Conservation (phyloP, 2,888 invertebrate species). For the Ormyrus pomaceus region DNA sequence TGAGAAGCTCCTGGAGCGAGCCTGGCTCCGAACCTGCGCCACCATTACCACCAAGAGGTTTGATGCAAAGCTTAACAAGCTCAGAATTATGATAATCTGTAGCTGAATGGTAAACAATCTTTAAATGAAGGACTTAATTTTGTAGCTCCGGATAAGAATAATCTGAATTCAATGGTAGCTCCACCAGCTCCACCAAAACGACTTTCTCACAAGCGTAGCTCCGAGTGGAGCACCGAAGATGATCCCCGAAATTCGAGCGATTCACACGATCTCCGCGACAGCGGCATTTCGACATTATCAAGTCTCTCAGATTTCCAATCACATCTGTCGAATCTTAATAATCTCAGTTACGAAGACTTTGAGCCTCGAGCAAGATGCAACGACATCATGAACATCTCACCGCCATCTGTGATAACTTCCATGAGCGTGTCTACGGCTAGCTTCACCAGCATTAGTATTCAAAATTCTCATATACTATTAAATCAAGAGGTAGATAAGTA, state of each 20-base stretch:
- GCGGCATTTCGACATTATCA: conserved; percentile 76
- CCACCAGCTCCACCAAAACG: conserved; percentile 77
- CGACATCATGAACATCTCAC: conserved; percentile 74
- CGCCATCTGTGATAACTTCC: conserved; percentile 71
- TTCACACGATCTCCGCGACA: conserved; percentile 77
- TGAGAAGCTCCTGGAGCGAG: conserved; percentile 80
- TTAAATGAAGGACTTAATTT: too few relatives aligned
- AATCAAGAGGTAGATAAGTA: conserved; percentile 66
- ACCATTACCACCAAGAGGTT: conserved; percentile 87
- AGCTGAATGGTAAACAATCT: too few relatives aligned
- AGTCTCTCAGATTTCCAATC: conserved; percentile 74
- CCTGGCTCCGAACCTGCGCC: conserved; percentile 79
- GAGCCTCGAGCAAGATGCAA: conserved; percentile 73
- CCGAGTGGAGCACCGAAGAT: conserved; percentile 71
- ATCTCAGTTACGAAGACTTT: conserved; percentile 75
- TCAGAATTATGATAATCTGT: not conserved
- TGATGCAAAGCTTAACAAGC: not conserved
- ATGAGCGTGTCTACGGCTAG: conserved; percentile 69
- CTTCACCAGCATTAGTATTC: conserved; percentile 68
- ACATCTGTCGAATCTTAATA: conserved; percentile 73
- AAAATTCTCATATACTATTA: conserved; percentile 67
- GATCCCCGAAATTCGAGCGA: conserved; percentile 68
- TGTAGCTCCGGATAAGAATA: conserved; percentile 78
- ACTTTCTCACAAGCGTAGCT: conserved; percentile 69
- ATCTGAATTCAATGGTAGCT: conserved; percentile 72